These are phyloP conservation scores for Tigriopus californicus DNA, from an alignment of 2,888 invertebrate genomes.

Conservation along the genomic window DNA sequence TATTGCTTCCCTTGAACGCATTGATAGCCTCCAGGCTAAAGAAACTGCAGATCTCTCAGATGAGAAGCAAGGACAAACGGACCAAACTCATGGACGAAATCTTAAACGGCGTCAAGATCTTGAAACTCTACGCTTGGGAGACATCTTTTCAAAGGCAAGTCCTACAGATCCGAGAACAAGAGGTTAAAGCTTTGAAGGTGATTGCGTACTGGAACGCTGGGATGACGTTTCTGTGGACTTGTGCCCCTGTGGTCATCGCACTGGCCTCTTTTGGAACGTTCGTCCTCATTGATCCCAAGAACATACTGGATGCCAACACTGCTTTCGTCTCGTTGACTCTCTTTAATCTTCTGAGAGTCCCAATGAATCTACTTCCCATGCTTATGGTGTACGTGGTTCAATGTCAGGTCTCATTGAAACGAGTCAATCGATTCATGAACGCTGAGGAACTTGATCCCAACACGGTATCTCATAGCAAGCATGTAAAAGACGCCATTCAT, in stretches of 20 bases:
- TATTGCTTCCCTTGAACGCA: conserved; percentile 29
- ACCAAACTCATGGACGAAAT: conserved; percentile 68
- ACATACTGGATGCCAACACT: conserved; percentile 55
- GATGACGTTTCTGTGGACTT: conserved; percentile 81
- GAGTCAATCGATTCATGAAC: conserved; percentile 36
- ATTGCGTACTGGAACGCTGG: conserved; percentile 78
- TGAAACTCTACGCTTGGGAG: conserved; percentile 90
- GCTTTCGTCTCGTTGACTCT: conserved; percentile 72
- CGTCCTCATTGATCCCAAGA: conserved; percentile 46
- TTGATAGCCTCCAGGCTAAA: conserved; percentile 15
- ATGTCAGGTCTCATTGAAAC: conserved; percentile 33
- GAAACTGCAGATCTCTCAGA: conserved; percentile 11
- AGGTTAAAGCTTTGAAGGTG: conserved; percentile 69
- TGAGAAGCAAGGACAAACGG: conserved; percentile 17
- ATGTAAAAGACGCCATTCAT: conserved; percentile 43
- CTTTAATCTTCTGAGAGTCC: conserved; percentile 69
- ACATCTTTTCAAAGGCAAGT: conserved; percentile 76
- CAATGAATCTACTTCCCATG: conserved; percentile 59
- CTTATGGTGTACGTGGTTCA: conserved; percentile 51
- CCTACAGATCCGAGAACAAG: conserved; percentile 62
- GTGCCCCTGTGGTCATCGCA: conserved; percentile 81
- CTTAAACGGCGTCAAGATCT: conserved; percentile 72
- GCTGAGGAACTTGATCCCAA: conserved; percentile 34
- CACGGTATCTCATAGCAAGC: conserved; percentile 26
- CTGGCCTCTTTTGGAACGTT: conserved; percentile 64